Percentiles rank a stretch among this genome's conserved stretches.
Conservation (phyloP, 2,888 invertebrate genomes). For the Eupsilia transversa region DNA sequence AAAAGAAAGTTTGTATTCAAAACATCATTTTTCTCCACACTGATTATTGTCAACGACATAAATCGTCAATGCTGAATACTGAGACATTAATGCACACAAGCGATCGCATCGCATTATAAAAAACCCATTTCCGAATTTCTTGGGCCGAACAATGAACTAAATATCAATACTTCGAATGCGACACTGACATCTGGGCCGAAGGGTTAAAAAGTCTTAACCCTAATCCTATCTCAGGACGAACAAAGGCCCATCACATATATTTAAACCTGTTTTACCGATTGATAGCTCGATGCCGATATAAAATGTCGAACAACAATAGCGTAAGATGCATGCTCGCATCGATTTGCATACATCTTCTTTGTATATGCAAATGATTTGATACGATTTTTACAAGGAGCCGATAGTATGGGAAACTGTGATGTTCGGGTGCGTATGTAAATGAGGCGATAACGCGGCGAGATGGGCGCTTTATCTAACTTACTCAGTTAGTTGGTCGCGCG, state of each 20-base stretch:
- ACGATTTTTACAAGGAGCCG: slow-evolving; percentile 79
- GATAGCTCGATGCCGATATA: slow-evolving; percentile 86
- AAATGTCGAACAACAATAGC: slow-evolving; percentile 82
- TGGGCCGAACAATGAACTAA: slow-evolving; percentile 78
- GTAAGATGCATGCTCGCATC: slow-evolving; percentile 76
- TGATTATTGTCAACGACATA: slow-evolving; percentile 70
- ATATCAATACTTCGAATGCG: slow-evolving; percentile 81
- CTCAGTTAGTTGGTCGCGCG: slow-evolving; percentile 87
- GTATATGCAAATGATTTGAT: slow-evolving; percentile 85
- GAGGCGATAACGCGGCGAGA: slow-evolving; percentile 84
- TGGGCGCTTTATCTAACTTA: slow-evolving; percentile 81
- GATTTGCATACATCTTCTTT: slow-evolving; percentile 89
- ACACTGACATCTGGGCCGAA: slow-evolving; percentile 86
- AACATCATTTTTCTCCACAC: slow-evolving; percentile 68
- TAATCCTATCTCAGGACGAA: slow-evolving; percentile 83
- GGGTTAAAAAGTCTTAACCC: slow-evolving; percentile 81
- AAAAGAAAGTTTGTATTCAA: slow-evolving; percentile 67
- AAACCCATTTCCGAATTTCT: slow-evolving; percentile 85
- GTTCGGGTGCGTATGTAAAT: slow-evolving; percentile 86
- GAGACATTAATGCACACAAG: slow-evolving; percentile 78
- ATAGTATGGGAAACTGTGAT: slow-evolving; percentile 82
- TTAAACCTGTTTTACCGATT: slow-evolving; percentile 89
- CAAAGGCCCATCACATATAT: slow-evolving; percentile 83
- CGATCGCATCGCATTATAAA: slow-evolving; percentile 78
- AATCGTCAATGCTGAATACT: slow-evolving; percentile 70